phyloP scores from a whole-genome alignment of 2,113 vertebrate genomes.

The Onychostoma macrolepis region DNA sequence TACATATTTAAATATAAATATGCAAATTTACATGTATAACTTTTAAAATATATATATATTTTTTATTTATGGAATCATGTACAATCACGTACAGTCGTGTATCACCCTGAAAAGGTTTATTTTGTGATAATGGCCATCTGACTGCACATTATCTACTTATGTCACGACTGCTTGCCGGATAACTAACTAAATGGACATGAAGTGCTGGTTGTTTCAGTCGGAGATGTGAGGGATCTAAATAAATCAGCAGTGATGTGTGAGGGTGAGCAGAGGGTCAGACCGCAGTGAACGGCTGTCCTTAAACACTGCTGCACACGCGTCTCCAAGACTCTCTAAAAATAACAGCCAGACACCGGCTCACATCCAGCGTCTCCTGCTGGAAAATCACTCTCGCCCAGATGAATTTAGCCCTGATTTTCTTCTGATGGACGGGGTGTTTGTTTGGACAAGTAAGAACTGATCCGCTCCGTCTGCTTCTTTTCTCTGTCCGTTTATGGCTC shows the following conservation, averaged over 20 bases:
- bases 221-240: not conserved
- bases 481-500: not conserved
- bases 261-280: not conserved
- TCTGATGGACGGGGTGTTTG: not conserved
- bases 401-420: not conserved
- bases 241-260: not conserved
- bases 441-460: not conserved
- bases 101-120: not conserved
- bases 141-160: not conserved
- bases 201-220: not conserved
- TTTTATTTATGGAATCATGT: not conserved
- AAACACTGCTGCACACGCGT: not conserved
- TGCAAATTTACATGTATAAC: too few relatives aligned
- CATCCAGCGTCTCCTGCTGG: not conserved
- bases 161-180: not conserved
- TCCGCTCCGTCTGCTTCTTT: not conserved
- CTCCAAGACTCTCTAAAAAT: constrained; percentile 16
- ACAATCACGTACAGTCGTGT: not conserved
- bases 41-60: too few relatives aligned
- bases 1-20: not conserved
- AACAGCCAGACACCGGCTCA: not conserved
- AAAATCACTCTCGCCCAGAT: not conserved
- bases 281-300: not conserved
- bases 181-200: not conserved
- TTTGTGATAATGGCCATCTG: not conserved